Base-by-base conservation (phyloP, 2,797 vertebrate species). In the Acanthis flammea region DNA sequence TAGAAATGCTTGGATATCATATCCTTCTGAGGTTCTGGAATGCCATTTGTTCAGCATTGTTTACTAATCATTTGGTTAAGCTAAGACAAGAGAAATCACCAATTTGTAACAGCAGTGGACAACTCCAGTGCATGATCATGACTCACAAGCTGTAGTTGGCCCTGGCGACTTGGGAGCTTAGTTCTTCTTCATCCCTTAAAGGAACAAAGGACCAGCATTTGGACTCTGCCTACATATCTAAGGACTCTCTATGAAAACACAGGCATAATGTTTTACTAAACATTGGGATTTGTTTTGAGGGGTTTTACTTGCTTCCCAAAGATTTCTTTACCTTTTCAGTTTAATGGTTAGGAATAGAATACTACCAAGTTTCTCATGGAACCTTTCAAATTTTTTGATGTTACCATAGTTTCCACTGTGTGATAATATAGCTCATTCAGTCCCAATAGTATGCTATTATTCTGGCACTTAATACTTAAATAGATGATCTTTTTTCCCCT, bases 261-360 rank as follows among this genome's bases (percentile, higher is more conserved):
- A 53, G 17, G 16, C 12, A 35, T 17, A 47, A 11, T 31, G 41
- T 5, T 61, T 75, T 19, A 72, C 10, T 37, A 65, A 76, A 42
- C 4, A 57, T 1, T 16, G 4, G 2, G 5, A 1, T 21, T 65
- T 72, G 15, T 57, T 79, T 65, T 39, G 9, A 41, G 19, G 12
- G 7, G 0, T 2, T 53, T 54, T 30, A n/a, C 72, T 86, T 51
- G 0, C 4, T 41, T 22, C 72, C 22, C 28, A 51, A 41, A 22
- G 17, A 50, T 73, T 73, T 83, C 10, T 65, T 86, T 35, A 28
- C 3, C 14, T 54, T 85, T 78, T 57, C 25, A 37, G 6, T 81
- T 84, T 74, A 17, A 71, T 35, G 7, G 5, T 58, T 77, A 67
- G 19, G 35, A 88, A 45, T 25, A 51, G 2, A 25, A 19, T 28